phyloP scores from a whole-genome alignment of 2,797 vertebrate species.

The Diglossa cyanea region DNA sequence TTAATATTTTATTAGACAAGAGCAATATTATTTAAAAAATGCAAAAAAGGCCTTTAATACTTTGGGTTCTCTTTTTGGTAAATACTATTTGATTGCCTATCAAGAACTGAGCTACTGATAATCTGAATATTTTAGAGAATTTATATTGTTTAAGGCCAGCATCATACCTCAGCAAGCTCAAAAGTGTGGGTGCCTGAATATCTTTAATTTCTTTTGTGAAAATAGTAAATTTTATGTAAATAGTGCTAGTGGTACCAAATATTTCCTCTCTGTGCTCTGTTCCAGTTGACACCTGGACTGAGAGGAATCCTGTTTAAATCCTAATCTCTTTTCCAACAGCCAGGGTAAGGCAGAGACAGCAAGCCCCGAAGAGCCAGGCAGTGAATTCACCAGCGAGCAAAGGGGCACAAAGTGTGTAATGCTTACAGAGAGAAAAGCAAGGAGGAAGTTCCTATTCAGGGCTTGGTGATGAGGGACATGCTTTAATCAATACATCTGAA shows the following conservation, averaged over 20 bases:
- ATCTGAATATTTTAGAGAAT: background rate
- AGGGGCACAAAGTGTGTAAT: fast-evolving
- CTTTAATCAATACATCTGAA: background rate
- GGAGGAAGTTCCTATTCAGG: background rate
- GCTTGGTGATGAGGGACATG: background rate
- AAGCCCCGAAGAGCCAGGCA: background rate
- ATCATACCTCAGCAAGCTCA: background rate
- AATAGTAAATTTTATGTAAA: background rate
- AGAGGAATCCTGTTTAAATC: background rate
- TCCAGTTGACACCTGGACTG: background rate
- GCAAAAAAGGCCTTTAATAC: background rate
- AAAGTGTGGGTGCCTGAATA: background rate
- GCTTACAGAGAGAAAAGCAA: background rate
- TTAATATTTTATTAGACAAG: background rate
- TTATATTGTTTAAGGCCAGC: background rate
- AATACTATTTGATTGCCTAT: background rate
- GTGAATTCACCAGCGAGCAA: background rate
- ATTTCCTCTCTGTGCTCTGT: background rate
- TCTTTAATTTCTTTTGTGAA: background rate
- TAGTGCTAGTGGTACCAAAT: background rate
- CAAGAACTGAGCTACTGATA: background rate
- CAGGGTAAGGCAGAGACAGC: background rate
- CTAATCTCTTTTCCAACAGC: background rate
- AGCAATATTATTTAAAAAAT: background rate
- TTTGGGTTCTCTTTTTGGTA: background rate